Percentiles rank a stretch among this genome's conserved stretches.
Conservation (phyloP, 2,113 vertebrate genomes). For the Laterallus jamaicensis region DNA sequence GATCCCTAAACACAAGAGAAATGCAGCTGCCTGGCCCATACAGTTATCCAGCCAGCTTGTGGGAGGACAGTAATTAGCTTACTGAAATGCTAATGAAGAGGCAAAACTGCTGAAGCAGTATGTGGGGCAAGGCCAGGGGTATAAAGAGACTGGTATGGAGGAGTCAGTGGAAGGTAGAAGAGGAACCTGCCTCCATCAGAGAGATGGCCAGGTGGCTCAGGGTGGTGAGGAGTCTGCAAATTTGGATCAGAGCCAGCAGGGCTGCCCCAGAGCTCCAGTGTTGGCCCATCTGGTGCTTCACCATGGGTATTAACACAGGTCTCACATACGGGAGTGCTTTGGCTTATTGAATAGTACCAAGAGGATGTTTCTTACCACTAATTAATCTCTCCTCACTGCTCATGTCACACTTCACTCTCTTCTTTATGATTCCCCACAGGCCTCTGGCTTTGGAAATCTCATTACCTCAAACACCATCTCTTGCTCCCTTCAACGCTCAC, state of each 20-base stretch:
- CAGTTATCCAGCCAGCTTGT: not conserved
- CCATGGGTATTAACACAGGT: not conserved
- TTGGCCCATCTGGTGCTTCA: not conserved
- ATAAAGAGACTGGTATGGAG: not conserved
- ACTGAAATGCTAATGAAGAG: conserved; percentile 21
- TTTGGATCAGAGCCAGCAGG: not conserved
- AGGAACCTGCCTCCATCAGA: not conserved
- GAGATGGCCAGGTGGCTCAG: fast-evolving
- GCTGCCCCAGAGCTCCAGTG: not conserved
- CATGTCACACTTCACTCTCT: not conserved
- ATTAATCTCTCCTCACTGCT: conserved; percentile 44
- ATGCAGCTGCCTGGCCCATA: not conserved
- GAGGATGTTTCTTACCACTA: not conserved
- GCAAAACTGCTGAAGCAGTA: not conserved
- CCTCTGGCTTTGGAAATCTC: conserved; percentile 37
- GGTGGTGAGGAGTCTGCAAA: not conserved
- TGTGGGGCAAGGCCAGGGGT: not conserved
- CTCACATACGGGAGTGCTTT: not conserved
- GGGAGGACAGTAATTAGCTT: not conserved
- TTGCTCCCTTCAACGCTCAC: conserved; percentile 40
- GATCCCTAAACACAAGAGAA: not conserved
- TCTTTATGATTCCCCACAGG: not conserved
- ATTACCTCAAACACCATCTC: conserved; percentile 34
- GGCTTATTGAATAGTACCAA: not conserved
- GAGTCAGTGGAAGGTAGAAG: not conserved